Evolutionary conservation across 2,113 vertebrate genomes (phyloP), one percentile per base, ranked within the genome.

Genomic region (Cettia cetti): DNA sequence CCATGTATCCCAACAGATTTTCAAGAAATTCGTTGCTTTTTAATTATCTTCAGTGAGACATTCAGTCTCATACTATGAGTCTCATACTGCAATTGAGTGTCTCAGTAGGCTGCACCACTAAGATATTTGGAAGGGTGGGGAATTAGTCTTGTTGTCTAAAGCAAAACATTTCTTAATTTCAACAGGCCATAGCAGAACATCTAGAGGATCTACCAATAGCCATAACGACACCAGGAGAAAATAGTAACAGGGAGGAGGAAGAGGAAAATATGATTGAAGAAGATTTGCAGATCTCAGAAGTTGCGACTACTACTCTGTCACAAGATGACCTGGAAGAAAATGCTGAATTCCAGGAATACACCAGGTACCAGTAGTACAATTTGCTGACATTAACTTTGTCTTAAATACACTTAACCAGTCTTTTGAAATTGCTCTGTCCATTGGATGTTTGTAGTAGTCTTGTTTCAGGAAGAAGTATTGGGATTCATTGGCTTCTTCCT

Each of bases 321-420:
- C 95, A 97, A 59, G 96, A 98, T 18, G 94, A 97, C 70, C 93
- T 93, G 39, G 96, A 97, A 28, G 96, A 97, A 88, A 33, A 72
- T 10, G 21, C 71, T 9, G 95, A 94, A 66, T 80, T 69, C 76
- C 93, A 76, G 54, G 94, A 97, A 57, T 82, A 92, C 74, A 81
- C 75, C 81, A 97, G 98, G 98, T 98, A 97, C 45, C n/a, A n/a
- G n/a, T n/a, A n/a, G n/a, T n/a, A n/a, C n/a, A n/a, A n/a, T n/a
- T n/a, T n/a, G n/a, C n/a, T n/a, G n/a, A n/a, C 33, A 42, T 56
- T 52, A 42, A n/a, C 9, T 61, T 71, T 59, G 13, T 60, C 56
- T 75, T 82, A 85, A 65, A 54, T 57, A 54, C 10, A 47, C 7
- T 13, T 66, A 20, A 50, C 8, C 22, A 10, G 44, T 84, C 53